Percentiles rank a stretch among this genome's conserved stretches.
Evolutionary conservation across 2,888 invertebrate species (phyloP).

Genomic region (Thymelicus lineola): DNA sequence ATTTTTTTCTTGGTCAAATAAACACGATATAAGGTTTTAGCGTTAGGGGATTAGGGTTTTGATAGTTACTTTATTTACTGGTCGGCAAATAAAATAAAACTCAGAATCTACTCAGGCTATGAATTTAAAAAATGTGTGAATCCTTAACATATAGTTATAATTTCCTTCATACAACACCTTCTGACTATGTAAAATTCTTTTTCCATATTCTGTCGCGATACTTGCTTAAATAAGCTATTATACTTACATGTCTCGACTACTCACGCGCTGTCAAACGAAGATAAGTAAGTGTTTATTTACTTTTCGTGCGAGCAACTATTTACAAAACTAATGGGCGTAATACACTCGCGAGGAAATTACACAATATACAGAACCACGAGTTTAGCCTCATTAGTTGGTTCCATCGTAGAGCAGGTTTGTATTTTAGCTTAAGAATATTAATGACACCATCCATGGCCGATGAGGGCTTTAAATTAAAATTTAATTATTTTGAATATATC

Average conservation of each 20-base stretch:
- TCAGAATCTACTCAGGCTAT: too few relatives aligned
- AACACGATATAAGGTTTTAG: background rate
- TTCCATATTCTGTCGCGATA: background rate
- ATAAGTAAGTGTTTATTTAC: slow-evolving; percentile 19
- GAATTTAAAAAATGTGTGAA: too few relatives aligned
- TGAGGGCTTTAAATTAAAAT: background rate
- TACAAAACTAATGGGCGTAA: slow-evolving; percentile 27
- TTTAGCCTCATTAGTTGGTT: background rate
- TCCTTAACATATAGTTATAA: too few relatives aligned
- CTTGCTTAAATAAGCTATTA: slow-evolving; percentile 4
- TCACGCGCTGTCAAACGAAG: background rate
- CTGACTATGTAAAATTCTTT: too few relatives aligned
- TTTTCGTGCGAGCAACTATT: slow-evolving; percentile 14
- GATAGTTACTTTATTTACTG: too few relatives aligned
- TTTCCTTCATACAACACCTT: too few relatives aligned
- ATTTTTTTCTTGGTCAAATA: background rate
- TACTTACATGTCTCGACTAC: background rate
- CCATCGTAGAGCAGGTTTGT: background rate
- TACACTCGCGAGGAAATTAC: slow-evolving; percentile 13
- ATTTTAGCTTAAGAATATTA: slow-evolving; percentile 1
- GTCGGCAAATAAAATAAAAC: too few relatives aligned
- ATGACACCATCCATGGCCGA: background rate
- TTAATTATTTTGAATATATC: background rate
- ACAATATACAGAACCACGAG: slow-evolving; percentile 2
- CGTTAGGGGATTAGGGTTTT: too few relatives aligned